Evolutionary conservation across 2,888 invertebrate species (phyloP).

Genomic region (Erebia palarica): DNA sequence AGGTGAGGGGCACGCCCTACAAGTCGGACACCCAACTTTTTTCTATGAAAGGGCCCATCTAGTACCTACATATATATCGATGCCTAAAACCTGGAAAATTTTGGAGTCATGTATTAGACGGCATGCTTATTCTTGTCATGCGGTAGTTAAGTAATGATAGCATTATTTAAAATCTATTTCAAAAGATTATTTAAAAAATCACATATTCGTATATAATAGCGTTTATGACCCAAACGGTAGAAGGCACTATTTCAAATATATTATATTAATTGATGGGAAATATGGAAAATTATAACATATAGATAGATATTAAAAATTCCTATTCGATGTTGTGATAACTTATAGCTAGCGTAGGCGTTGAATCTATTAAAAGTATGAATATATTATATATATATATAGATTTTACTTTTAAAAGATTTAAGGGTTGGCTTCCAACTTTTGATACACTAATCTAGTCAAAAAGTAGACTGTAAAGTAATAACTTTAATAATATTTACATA

Average conservation of each 20-base stretch:
- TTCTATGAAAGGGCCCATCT: too few species aligned
- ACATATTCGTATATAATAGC: too few species aligned
- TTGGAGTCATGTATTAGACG: neutral
- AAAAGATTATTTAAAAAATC: neutral
- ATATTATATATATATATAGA: conserved; percentile 1
- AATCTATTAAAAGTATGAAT: conserved; percentile 22
- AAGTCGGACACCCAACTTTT: too few species aligned
- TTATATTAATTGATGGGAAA: neutral
- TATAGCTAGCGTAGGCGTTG: conserved; percentile 33
- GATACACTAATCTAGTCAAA: conserved; percentile 12
- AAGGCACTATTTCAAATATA: neutral
- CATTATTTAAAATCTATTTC: neutral
- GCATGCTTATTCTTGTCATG: neutral
- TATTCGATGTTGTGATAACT: conserved; percentile 38
- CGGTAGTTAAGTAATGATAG: neutral
- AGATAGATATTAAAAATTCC: neutral
- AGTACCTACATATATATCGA: too few species aligned
- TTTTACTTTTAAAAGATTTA: conserved; percentile 20
- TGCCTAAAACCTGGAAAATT: neutral
- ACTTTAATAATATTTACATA: neutral
- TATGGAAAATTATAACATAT: neutral
- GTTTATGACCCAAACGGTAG: neutral
- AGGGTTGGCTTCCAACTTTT: conserved; percentile 33
- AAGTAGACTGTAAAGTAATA: neutral
- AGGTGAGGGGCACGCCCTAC: too few species aligned